phyloP scores from a whole-genome alignment of 2,797 vertebrate species.

The Notolepis coatsorum region DNA sequence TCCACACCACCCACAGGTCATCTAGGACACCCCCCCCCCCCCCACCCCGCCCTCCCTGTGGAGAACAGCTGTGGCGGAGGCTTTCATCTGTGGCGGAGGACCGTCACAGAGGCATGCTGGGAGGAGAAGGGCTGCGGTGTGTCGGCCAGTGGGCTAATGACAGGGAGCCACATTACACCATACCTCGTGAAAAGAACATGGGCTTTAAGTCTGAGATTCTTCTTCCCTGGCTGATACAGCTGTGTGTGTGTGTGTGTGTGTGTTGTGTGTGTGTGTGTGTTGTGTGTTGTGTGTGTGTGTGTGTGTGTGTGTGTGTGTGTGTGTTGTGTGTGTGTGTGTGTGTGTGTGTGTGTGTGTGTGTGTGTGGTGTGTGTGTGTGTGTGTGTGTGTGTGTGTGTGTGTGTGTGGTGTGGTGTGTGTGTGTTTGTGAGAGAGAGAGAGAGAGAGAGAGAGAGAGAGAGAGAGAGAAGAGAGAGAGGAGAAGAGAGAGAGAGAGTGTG shows the following conservation, averaged over 20 bases:
- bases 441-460: no score
- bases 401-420: no score
- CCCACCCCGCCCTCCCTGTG: conserved; percentile 64
- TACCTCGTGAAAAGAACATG: conserved; percentile 68
- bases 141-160: conserved; percentile 77
- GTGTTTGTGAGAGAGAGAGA: no score
- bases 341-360: not conserved
- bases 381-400: no score
- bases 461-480: no score
- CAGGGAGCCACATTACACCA: conserved; percentile 59
- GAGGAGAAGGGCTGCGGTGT: conserved; percentile 56
- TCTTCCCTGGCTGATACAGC: conserved; percentile 50
- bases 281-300: conserved; percentile 29
- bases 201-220: conserved; percentile 35
- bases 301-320: not conserved
- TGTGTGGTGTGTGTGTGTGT: no score
- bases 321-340: not conserved
- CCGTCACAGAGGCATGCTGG: conserved; percentile 70
- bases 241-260: not conserved
- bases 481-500: no score
- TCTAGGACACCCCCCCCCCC: conserved; percentile 76
- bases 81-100: conserved; percentile 77
- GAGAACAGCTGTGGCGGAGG: conserved; percentile 77
- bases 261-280: not conserved
- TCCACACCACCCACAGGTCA: conserved; percentile 47